Conservation (phyloP, 1,140 invertebrate species). For the Drosophila albomicans region DNA sequence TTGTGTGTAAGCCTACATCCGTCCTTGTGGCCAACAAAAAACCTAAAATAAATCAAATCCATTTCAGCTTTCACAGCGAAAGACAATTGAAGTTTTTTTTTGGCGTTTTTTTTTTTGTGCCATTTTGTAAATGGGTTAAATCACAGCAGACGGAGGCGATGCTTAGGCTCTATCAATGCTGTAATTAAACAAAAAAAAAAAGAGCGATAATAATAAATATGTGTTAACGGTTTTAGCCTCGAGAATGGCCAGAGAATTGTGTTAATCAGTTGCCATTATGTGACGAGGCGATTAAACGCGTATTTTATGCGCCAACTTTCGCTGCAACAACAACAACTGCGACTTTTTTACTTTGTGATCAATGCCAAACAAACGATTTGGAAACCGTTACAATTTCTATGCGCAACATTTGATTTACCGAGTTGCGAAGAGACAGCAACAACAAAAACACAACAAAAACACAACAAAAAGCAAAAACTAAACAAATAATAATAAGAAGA, state of each 20-base stretch:
- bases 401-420: conserved; percentile 36
- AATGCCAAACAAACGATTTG: conserved; percentile 47
- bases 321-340: conserved; percentile 24
- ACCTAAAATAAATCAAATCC: conserved; percentile 26
- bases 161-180: not conserved
- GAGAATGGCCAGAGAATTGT: conserved; percentile 27
- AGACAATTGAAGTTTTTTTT: conserved; percentile 12
- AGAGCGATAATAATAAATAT: too few relatives aligned
- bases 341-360: conserved; percentile 1
- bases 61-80: conserved; percentile 23
- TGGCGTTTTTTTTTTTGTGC: not conserved
- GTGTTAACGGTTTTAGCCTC: not conserved
- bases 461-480: not conserved
- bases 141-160: not conserved
- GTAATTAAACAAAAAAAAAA: conserved; percentile 1
- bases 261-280: conserved; percentile 42
- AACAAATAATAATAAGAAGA: not conserved
- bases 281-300: not conserved
- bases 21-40: conserved; percentile 55
- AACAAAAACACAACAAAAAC: not conserved
- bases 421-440: not conserved
- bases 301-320: conserved; percentile 33
- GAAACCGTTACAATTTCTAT: conserved; percentile 55
- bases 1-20: conserved; percentile 52
- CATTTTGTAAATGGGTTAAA: not conserved